These are phyloP conservation scores for Bombus sibiricus DNA, from an alignment of 1,140 invertebrate species.

Conservation along the genomic window DNA sequence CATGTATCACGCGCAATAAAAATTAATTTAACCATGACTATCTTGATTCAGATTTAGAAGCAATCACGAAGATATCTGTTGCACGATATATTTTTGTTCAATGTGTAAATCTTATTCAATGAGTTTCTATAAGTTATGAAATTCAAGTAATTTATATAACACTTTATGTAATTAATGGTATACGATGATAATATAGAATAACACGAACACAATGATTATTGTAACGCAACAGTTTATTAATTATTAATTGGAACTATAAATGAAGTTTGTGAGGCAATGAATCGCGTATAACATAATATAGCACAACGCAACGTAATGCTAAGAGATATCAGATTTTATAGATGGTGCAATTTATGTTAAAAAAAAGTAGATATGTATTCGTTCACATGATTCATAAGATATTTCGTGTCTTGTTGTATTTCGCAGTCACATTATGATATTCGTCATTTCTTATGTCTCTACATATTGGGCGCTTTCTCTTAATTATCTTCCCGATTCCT, in stretches of 20 bases:
- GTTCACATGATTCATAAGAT: slow-evolving; percentile 10
- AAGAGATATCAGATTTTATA: neutral
- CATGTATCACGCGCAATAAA: neutral
- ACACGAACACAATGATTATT: neutral
- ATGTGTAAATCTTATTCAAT: neutral
- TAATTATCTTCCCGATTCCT: slow-evolving; percentile 13
- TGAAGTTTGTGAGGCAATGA: neutral
- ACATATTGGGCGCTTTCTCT: slow-evolving; percentile 25
- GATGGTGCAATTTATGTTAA: neutral
- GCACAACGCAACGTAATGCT: too few relatives aligned
- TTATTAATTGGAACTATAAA: neutral
- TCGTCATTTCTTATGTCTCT: neutral
- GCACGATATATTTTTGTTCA: neutral
- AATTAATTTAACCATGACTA: neutral
- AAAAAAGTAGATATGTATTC: neutral
- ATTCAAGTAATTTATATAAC: neutral
- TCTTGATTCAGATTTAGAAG: neutral
- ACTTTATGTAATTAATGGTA: neutral
- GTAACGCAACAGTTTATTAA: too few relatives aligned
- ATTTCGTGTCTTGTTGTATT: neutral
- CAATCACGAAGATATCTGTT: neutral
- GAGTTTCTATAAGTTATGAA: neutral
- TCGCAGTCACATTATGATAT: neutral
- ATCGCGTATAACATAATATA: too few relatives aligned
- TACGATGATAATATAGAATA: neutral